Evolutionary conservation across 2,888 invertebrate species (phyloP).

Genomic region (Clepsis dumicolana): DNA sequence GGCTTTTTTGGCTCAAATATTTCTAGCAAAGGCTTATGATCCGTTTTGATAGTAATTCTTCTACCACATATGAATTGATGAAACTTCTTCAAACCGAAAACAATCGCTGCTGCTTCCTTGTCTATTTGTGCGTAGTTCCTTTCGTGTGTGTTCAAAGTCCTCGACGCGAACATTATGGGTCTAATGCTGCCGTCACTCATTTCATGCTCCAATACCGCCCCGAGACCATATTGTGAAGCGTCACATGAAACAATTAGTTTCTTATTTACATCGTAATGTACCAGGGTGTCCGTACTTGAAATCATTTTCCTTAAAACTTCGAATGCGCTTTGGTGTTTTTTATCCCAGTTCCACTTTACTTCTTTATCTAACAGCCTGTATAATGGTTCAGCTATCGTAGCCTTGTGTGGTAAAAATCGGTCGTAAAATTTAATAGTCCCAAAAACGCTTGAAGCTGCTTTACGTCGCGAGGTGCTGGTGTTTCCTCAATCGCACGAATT

Average conservation of each 20-base stretch:
- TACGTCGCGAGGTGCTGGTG: neutral
- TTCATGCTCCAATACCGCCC: constrained; percentile 51
- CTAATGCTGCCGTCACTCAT: constrained; percentile 41
- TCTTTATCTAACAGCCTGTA: neutral
- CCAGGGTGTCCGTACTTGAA: constrained; percentile 34
- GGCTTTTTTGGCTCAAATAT: neutral
- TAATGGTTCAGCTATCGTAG: neutral
- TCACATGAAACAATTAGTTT: constrained; percentile 2
- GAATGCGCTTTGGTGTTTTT: constrained; percentile 45
- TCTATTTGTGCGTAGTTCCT: constrained; percentile 51
- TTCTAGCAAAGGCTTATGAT: neutral
- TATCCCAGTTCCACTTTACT: constrained; percentile 48
- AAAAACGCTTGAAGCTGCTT: constrained; percentile 3
- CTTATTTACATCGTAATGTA: constrained; percentile 31
- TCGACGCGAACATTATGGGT: constrained; percentile 56
- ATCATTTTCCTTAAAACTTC: constrained; percentile 47
- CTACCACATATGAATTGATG: too few species aligned
- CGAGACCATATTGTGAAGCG: neutral
- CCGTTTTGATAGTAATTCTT: too few species aligned
- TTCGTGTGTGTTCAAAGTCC: constrained; percentile 52
- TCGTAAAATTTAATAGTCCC: constrained; percentile 1
- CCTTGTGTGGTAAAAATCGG: constrained; percentile 4
- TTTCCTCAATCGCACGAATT: neutral
- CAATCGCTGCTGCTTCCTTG: constrained; percentile 54
- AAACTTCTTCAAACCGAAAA: constrained; percentile 57